Base-by-base conservation (phyloP, 1,140 invertebrate genomes). In the Drosophila paulistorum region DNA sequence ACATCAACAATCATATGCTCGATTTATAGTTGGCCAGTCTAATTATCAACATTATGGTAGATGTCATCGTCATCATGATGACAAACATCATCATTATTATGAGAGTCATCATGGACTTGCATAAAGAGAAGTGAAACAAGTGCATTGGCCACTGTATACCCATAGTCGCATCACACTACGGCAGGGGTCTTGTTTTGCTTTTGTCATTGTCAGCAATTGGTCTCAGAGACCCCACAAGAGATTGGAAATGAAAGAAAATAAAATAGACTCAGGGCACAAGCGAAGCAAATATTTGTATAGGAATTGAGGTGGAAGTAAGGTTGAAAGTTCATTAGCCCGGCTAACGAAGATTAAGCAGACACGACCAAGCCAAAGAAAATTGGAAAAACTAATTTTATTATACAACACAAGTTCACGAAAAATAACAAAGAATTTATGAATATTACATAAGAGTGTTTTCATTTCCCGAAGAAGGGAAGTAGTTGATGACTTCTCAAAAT, bases 161-260 rank as follows among this genome's bases (percentile, higher is more conserved):
- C 17, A 48, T 10, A 20, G 7, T 17, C 45, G 9, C 45, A 9
- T 23, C 17, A 3, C 45, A 14, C 14, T 17, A 33, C 51, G 14
- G 14, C 45, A 30, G 37, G 58, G 60, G 61, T 68, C 14, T 68
- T 70, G 63, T 81, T 85, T 85, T 70, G 84, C 76, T 74, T 69
- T 75, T 86, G 45, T 86, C 81, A 85, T 86, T 86, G 82, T 61
- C 82, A 78, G 65, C 81, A 86, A 85, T 85, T 85, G 81, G 71
- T 58, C 70, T 81, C 45, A 58, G 63, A 69, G 57, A 48, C 17
- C 23, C 11, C 30, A 72, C 59, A 64, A 83, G 60, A 76, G 65
- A 60, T 37, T 35, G 33, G 26, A 54, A 68, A 63, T 41, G 26
- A 73, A 64, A 45, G 26, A 42, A 55, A 20, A 65, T 17, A 75